phyloP scores from a whole-genome alignment of 23 tunicate species.

The Styela clava region DNA sequence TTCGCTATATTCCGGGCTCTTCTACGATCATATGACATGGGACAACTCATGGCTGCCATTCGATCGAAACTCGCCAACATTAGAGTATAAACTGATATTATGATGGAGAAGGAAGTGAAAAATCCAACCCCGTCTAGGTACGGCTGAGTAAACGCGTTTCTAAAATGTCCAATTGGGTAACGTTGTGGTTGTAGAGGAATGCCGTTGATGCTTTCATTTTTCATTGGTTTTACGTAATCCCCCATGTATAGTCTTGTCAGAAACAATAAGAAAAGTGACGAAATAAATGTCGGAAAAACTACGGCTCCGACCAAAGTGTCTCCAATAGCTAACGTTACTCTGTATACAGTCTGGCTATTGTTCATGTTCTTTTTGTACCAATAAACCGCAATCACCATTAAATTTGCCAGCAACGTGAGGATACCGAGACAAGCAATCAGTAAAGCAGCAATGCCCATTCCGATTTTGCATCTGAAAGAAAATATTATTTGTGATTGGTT shows the following conservation, averaged over 20 bases:
- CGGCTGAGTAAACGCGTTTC: conserved; percentile 6
- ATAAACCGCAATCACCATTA: conserved; percentile 44
- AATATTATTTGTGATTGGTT: too few species aligned
- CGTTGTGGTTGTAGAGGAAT: conserved; percentile 7
- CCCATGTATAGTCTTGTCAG: conserved; percentile 29
- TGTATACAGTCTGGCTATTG: conserved; percentile 56
- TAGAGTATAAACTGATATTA: conserved; percentile 48
- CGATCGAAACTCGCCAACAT: conserved; percentile 61
- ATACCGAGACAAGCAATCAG: conserved; percentile 37
- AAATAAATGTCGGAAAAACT: conserved; percentile 61
- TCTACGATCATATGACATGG: conserved; percentile 29
- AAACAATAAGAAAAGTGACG: conserved; percentile 24
- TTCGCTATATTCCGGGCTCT: conserved; percentile 7
- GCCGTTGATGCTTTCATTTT: background rate
- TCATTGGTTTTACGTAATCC: background rate
- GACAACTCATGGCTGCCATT: conserved; percentile 35
- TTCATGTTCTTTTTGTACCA: conserved; percentile 21
- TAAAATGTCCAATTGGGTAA: conserved; percentile 13
- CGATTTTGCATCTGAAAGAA: conserved; percentile 65
- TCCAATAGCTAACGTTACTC: conserved; percentile 51
- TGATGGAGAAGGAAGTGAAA: conserved; percentile 34
- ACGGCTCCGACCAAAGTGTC: conserved; percentile 53
- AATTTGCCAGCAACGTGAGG: conserved; percentile 35
- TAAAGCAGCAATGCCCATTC: conserved; percentile 28
- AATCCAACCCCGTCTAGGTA: conserved; percentile 36